A percentile compares a stretch with the other conserved stretches of the same genome.
These are phyloP conservation scores for Desmodus rotundus DNA, from an alignment of 2,113 vertebrate species.

Conservation along the genomic window DNA sequence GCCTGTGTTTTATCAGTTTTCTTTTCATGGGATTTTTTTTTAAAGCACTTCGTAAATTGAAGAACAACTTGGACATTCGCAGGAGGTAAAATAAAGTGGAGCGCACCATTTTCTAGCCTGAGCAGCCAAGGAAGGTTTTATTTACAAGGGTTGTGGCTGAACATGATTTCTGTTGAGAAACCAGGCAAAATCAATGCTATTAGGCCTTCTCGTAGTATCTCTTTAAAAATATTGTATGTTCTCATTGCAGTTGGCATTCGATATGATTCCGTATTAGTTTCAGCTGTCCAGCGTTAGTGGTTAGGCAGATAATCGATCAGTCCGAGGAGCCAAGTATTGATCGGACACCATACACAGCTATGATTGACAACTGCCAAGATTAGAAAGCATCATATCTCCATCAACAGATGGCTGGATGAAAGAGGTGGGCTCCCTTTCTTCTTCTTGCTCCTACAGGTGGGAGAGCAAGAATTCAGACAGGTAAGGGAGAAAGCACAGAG, in stretches of 20 bases:
- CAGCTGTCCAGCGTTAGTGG: background rate
- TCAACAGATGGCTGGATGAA: too few relatives aligned
- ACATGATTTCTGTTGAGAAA: background rate
- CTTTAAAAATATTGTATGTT: background rate
- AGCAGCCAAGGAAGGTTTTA: background rate
- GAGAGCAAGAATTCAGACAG: too few relatives aligned
- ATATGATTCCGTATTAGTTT: background rate
- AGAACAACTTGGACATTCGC: background rate
- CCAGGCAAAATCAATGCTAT: fast-evolving
- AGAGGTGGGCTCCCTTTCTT: too few relatives aligned
- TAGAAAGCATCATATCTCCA: background rate
- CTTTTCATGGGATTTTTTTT: background rate
- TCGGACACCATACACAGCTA: background rate
- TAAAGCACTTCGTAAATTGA: background rate
- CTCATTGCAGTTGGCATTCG: fast-evolving
- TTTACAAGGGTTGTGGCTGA: background rate
- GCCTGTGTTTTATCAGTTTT: background rate
- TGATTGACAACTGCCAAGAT: background rate
- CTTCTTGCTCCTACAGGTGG: background rate
- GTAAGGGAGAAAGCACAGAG: fast-evolving
- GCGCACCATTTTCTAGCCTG: background rate
- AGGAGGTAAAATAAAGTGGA: background rate
- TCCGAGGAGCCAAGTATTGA: background rate
- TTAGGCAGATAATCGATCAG: background rate
- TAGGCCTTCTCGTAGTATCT: background rate